Base-by-base conservation (phyloP, 2,113 vertebrate genomes). In the Loxodonta africana region DNA sequence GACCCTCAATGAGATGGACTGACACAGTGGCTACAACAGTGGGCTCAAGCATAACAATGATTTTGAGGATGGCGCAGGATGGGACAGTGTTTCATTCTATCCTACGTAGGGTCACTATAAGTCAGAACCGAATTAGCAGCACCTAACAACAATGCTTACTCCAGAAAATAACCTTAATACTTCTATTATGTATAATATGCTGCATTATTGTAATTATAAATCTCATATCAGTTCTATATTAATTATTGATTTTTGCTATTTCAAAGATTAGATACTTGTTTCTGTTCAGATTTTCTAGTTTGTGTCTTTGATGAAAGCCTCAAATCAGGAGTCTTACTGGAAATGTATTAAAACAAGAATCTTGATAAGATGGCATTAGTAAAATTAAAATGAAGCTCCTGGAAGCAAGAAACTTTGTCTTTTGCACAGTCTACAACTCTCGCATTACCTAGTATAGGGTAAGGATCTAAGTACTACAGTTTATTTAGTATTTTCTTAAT, bases 161-260 rank as follows among this genome's bases (percentile, higher is more conserved):
- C 28, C 57, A 86, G 82, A 86, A 82, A 82, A 48, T 37, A 53
- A 71, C 62, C 83, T 46, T 44, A 90, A 57, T 81, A 33, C 51
- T 86, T 81, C 28, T 80, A 53, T 6, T 28, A 41, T 51, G 1
- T 81, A 10, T 60, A 90, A 33, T 67, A 25, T 57, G 63, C 37
- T 53, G 26, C 48, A 65, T 65, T 4, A 90, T 57, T 63, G 85
- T 93, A 96, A 41, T 57, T 63, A 90, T 93, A 96, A 41, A 82
- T 91, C 15, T 41, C 18, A 86, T 77, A 69, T 30, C 65, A 67
- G 57, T 94, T 85, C 44, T 76, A 8, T 91, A 37, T 83, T 25
- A 87, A 21, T 90, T 53, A 82, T 71, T 78, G 33, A 69, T 76
- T 81, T 77, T 96, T 85, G 74, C 44, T 25, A 65, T 82, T 82